Percentiles rank a stretch among this genome's conserved stretches.
Evolutionary conservation across 2,797 vertebrate species (phyloP).

Genomic region (Peromyscus melanophrys): DNA sequence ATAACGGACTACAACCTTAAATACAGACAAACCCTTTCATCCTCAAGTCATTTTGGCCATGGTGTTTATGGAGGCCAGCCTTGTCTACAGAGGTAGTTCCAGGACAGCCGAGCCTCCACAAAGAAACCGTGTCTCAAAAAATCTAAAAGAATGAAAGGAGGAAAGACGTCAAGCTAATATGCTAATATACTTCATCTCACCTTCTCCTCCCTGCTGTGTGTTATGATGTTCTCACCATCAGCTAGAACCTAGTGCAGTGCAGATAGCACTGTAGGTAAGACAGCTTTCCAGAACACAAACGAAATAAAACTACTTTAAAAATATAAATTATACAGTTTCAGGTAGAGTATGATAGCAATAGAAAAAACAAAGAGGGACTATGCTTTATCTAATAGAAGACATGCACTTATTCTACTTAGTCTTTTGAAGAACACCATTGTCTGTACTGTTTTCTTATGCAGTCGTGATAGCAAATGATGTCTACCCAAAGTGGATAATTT

Average conservation of each 20-base stretch:
- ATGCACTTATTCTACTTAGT: neutral
- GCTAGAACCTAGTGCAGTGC: no score
- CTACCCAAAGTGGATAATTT: neutral
- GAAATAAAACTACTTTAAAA: neutral
- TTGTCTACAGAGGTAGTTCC: no score
- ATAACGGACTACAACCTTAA: neutral
- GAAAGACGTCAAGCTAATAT: neutral
- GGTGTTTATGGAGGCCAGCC: neutral
- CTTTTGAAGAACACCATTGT: neutral
- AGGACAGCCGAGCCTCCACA: neutral
- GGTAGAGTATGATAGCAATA: neutral
- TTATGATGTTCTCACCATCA: neutral
- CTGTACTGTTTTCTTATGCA: neutral
- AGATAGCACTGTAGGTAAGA: neutral
- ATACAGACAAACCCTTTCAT: neutral
- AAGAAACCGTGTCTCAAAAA: neutral
- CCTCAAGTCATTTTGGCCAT: neutral
- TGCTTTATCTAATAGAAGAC: neutral
- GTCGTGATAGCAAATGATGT: neutral
- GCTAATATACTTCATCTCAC: neutral
- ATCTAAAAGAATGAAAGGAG: neutral
- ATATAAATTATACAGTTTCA: neutral
- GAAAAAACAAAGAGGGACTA: no score
- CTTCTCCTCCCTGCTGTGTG: no score
- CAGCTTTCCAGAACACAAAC: neutral